phyloP scores from a whole-genome alignment of 2,113 vertebrate genomes.

The Corvus moneduloides region DNA sequence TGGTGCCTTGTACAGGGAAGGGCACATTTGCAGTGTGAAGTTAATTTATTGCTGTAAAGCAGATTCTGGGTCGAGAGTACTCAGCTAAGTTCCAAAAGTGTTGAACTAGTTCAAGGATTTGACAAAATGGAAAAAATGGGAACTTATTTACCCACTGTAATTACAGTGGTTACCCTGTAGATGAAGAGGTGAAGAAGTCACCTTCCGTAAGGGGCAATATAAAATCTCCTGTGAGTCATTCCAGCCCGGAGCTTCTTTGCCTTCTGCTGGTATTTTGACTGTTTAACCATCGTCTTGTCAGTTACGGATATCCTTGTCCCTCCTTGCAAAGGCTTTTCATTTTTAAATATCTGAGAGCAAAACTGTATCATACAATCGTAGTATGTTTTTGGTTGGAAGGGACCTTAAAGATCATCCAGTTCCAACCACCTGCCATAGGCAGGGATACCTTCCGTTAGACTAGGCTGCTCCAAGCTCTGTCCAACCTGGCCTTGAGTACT shows the following conservation, averaged over 20 bases:
- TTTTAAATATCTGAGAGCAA: background rate
- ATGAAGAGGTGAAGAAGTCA: background rate
- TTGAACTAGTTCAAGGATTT: background rate
- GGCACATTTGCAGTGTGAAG: background rate
- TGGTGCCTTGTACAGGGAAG: background rate
- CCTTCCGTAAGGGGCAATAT: background rate
- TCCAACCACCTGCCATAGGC: background rate
- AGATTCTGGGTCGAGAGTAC: background rate
- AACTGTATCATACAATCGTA: background rate
- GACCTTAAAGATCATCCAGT: background rate
- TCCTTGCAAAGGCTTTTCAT: background rate
- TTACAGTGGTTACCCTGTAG: background rate
- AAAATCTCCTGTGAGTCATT: background rate
- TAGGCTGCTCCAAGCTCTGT: background rate
- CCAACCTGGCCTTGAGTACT: background rate
- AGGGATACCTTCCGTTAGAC: background rate
- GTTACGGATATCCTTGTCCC: background rate
- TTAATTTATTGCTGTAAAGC: background rate
- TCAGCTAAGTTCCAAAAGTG: background rate
- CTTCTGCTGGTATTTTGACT: background rate
- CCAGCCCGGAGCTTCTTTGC: background rate
- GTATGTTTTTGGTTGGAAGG: background rate
- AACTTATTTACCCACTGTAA: rapidly evolving
- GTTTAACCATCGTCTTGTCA: background rate
- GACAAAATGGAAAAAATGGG: background rate